Base-by-base conservation (phyloP, 2,113 vertebrate species). In the Pholis gunnellus region DNA sequence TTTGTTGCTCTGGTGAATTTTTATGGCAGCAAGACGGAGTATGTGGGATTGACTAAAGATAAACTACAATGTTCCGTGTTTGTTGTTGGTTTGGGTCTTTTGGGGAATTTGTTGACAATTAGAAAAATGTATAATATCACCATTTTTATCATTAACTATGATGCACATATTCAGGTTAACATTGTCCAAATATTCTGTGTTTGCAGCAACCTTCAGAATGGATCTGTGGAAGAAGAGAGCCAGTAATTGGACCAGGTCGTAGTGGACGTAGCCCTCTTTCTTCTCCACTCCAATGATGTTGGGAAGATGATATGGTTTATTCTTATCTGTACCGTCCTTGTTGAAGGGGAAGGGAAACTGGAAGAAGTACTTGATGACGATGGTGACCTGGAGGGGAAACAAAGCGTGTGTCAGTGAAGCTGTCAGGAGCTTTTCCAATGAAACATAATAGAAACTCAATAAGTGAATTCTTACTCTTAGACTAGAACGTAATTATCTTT, bases 281-380 rank as follows among this genome's bases (percentile, higher is more conserved):
- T 99, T 99, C 84, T 99, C 98, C 82, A 98, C 96, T 0, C 98
- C 98, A n/a, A 99, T 98, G 92, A 99, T 99, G 93, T 99, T 99
- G 25, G 97, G 96, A 1, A 96, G 95, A 81, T 96, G 92, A 84
- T 96, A 97, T 0, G 98, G 97, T 87, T 96, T 97, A 59, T 95
- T 95, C 87, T 94, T 96, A 15, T 93, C 50, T 1, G 95, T 8
- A 4, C 94, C 94, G 1, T 93, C 78, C 86, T 96, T 94, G 92
- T 98, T 97, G 94, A 97, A 98, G 67, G 99, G 98, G 91, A 99
- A 99, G 69, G 97, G 97, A 88, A 99, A 99, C 91, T 99, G 98
- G 94, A 99, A 99, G 92, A 99, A 98, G 94, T 99, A 99, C 80
- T 99, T 99, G 91, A 98, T 94, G 85, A 98, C 97, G 34, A 99